phyloP scores from a whole-genome alignment of 23 tunicate species.

The Clavelina lepadiformis region DNA sequence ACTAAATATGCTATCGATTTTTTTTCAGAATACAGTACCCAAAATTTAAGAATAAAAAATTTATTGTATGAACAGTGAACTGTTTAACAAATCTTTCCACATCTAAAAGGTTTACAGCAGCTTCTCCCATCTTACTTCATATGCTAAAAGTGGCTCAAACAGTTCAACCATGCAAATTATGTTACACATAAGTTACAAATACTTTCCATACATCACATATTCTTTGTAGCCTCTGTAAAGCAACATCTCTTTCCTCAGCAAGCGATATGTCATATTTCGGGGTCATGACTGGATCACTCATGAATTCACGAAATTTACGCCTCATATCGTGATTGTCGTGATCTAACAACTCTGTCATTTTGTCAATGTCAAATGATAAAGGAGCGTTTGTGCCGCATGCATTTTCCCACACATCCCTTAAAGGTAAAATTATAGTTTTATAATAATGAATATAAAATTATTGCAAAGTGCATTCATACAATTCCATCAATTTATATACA shows the following conservation, averaged over 20 bases:
- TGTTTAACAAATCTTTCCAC: not conserved
- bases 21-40: too few relatives aligned
- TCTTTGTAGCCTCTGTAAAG: conserved; percentile 66
- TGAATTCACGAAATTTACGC: conserved; percentile 48
- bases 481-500: too few relatives aligned
- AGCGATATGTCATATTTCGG: conserved; percentile 75
- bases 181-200: not conserved
- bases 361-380: conserved; percentile 47
- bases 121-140: too few relatives aligned
- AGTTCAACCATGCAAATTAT: not conserved
- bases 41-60: too few relatives aligned
- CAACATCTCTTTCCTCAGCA: conserved; percentile 84
- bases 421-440: conserved; percentile 4
- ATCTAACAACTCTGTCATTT: conserved; percentile 70
- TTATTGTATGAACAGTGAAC: not conserved
- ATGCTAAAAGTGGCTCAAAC: too few relatives aligned
- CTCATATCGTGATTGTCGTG: conserved; percentile 96
- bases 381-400: conserved; percentile 4
- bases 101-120: too few relatives aligned
- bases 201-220: conserved; percentile 88
- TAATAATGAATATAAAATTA: not conserved
- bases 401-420: conserved; percentile 52
- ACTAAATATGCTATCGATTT: too few relatives aligned
- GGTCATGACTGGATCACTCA: conserved; percentile 86
- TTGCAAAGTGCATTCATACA: not conserved